Evolutionary conservation across 2,113 vertebrate species (phyloP).

Genomic region (Oxyruncus cristatus): DNA sequence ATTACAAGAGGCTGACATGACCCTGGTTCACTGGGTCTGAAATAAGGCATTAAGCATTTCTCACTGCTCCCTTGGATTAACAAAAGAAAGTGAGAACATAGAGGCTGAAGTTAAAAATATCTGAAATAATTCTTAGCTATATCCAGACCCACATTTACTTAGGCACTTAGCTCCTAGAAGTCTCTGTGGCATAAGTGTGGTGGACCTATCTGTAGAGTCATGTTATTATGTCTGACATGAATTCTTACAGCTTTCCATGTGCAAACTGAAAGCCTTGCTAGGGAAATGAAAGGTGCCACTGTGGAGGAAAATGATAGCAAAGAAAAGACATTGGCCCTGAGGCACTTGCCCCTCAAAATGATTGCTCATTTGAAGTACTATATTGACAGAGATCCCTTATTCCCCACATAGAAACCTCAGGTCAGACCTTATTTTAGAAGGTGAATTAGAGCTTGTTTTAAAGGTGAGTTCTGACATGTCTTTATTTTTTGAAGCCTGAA

Average conservation of each 20-base stretch:
- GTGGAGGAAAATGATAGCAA: neutral
- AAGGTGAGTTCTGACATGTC: neutral
- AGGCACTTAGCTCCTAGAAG: neutral
- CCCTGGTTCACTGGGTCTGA: neutral
- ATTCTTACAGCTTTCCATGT: neutral
- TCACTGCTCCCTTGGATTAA: neutral
- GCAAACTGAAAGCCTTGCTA: neutral
- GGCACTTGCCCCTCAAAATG: neutral
- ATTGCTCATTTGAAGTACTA: neutral
- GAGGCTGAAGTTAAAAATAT: neutral
- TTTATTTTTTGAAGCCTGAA: neutral
- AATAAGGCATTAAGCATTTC: neutral
- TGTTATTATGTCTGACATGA: neutral
- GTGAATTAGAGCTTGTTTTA: neutral
- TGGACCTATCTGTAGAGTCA: neutral
- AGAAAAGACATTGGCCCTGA: neutral
- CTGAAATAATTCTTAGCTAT: neutral
- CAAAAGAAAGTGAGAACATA: neutral
- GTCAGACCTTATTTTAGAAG: neutral
- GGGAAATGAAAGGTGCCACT: neutral
- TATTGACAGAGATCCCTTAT: neutral
- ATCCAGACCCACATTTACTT: neutral
- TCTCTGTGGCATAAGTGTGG: neutral
- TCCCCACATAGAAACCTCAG: neutral
- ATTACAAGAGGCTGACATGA: neutral